phyloP scores from a whole-genome alignment of 2,797 vertebrate genomes.

The Megaceryle alcyon region DNA sequence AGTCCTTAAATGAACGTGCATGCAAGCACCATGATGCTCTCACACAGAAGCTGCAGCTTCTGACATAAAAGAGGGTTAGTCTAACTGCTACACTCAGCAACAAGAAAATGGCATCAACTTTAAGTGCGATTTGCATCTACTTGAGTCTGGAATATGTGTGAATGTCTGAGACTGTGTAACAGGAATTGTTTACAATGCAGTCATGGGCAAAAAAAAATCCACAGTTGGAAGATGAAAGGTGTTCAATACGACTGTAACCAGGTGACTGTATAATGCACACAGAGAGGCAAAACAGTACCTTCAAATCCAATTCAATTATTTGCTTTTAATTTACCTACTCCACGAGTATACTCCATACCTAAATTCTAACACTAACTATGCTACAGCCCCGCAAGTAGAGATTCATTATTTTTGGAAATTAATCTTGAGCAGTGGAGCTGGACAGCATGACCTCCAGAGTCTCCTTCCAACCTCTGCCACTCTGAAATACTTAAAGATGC shows the following conservation, averaged over 20 bases:
- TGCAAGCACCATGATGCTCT: background rate
- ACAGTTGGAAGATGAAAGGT: background rate
- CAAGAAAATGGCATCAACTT: background rate
- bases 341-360: background rate
- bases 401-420: background rate
- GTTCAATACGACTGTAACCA: background rate
- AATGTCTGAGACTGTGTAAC: background rate
- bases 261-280: background rate
- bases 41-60: background rate
- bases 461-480: background rate
- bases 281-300: background rate
- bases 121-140: background rate
- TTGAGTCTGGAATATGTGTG: background rate
- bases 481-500: background rate
- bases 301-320: background rate
- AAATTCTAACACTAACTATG: background rate
- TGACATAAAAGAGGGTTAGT: background rate
- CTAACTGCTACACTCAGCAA: background rate
- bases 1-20: background rate
- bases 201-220: background rate
- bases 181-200: background rate
- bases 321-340: background rate
- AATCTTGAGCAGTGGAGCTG: background rate
- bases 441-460: background rate
- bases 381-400: background rate